Evolutionary conservation across 2,797 vertebrate species (phyloP).

Genomic region (Danionella dracula): DNA sequence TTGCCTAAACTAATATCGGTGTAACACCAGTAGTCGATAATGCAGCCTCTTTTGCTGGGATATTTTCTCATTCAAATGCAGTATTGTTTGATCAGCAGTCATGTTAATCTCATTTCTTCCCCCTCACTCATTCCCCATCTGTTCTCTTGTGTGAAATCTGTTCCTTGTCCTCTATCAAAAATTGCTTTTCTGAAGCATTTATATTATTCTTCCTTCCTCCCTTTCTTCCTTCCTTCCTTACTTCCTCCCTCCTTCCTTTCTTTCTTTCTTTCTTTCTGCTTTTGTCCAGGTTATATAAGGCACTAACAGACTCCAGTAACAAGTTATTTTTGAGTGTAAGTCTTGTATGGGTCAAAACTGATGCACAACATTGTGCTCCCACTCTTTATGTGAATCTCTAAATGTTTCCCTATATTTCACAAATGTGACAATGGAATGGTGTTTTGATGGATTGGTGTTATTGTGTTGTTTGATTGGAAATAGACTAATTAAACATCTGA

Average conservation of each 20-base stretch:
- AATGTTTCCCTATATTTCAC: too few species aligned
- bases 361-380: too few species aligned
- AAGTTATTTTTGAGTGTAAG: too few species aligned
- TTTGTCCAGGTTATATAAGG: not conserved
- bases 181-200: too few species aligned
- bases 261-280: not conserved
- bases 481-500: too few species aligned
- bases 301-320: conserved; percentile 8
- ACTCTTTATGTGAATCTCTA: too few species aligned
- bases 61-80: conserved; percentile 32
- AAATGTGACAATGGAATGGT: too few species aligned
- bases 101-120: conserved; percentile 11
- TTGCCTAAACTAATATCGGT: conserved; percentile 69
- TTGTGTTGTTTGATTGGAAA: too few species aligned
- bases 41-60: conserved; percentile 34
- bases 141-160: not conserved
- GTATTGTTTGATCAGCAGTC: conserved; percentile 19
- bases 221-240: not conserved
- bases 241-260: not conserved
- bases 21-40: conserved; percentile 65
- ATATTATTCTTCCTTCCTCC: not conserved
- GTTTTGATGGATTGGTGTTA: too few species aligned
- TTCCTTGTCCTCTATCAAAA: conserved; percentile 1
- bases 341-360: too few species aligned
- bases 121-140: not conserved